Base-by-base conservation (phyloP, 2,888 invertebrate genomes). In the Oligia latruncula region DNA sequence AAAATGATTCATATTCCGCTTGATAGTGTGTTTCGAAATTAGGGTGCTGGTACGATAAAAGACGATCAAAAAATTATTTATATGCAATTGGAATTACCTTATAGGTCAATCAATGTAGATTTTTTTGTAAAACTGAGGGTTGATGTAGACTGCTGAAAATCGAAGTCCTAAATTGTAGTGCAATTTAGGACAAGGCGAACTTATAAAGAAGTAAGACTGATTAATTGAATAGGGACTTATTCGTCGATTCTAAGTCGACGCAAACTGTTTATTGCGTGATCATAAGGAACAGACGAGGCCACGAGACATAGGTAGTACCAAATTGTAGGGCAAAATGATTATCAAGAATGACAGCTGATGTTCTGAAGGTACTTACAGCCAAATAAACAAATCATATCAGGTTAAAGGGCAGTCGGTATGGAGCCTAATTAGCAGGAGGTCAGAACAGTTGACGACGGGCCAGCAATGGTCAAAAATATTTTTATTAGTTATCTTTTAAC, bases 371-470 rank as follows among this genome's bases (percentile, higher is more conserved):
- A 81, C 85, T 70, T 20, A 49, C 49, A 81, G 55, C n/a, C 43
- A 66, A 84, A 80, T 84, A 70, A 80, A 62, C 43, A 65, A 83
- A 83, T 85, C 76, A 66, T 17, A 55, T n/a, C 40, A 76, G 67
- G 80, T 65, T 68, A 80, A 65, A 84, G 81, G 65, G 43, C 43
- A n/a, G 23, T 43, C 20, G 67, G 52, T 77, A 76, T 81, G 52
- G 15, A 65, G 71, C 35, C 13, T 71, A 74, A 82, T 78, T 70
- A 65, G 11, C 52, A 62, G 60, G 20, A 82, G 78, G 71, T 77
- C 78, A 58, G 60, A 78, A 64, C 58, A 65, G 74, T 83, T 74
- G 40, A 43, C 40, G 17, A 43, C 46, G 20, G n/a, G n/a, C n/a
- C 9, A 55, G 29, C 6, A 29, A 43, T 43, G 4, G 20, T 20